Conservation (phyloP, 1,140 invertebrate species). For the Hycleus cichorii region DNA sequence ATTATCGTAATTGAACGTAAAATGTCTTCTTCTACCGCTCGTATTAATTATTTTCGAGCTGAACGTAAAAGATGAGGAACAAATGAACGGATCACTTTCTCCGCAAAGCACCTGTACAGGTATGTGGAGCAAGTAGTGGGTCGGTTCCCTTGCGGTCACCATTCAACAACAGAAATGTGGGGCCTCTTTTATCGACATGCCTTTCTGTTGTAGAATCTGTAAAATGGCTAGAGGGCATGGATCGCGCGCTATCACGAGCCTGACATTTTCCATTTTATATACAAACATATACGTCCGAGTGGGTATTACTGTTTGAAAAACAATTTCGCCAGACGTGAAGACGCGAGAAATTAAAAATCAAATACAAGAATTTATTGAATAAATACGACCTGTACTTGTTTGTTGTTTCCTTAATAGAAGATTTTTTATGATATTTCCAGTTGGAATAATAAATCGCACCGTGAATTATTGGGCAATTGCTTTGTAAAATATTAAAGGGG, state of each 20-base stretch:
- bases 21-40: too few species aligned
- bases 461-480: conserved; percentile 12
- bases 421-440: conserved; percentile 11
- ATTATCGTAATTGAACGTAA: too few species aligned
- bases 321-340: conserved; percentile 12
- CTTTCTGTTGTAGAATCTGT: conserved; percentile 9
- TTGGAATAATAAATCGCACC: conserved; percentile 6
- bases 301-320: conserved; percentile 12
- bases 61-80: too few species aligned
- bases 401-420: conserved; percentile 5
- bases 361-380: too few species aligned
- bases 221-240: conserved; percentile 8
- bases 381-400: neutral
- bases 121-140: conserved; percentile 19
- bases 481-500: conserved; percentile 2
- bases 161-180: conserved; percentile 2
- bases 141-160: neutral
- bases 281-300: too few species aligned
- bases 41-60: too few species aligned
- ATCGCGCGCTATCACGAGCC: conserved; percentile 21
- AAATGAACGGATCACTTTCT: conserved; percentile 16
- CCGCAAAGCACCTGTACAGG: conserved; percentile 17
- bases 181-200: conserved; percentile 2
- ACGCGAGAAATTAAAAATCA: too few species aligned
- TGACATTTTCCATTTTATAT: conserved; percentile 16